These are phyloP conservation scores for Drosophila testacea DNA, from an alignment of 2,888 invertebrate genomes.

Conservation along the genomic window DNA sequence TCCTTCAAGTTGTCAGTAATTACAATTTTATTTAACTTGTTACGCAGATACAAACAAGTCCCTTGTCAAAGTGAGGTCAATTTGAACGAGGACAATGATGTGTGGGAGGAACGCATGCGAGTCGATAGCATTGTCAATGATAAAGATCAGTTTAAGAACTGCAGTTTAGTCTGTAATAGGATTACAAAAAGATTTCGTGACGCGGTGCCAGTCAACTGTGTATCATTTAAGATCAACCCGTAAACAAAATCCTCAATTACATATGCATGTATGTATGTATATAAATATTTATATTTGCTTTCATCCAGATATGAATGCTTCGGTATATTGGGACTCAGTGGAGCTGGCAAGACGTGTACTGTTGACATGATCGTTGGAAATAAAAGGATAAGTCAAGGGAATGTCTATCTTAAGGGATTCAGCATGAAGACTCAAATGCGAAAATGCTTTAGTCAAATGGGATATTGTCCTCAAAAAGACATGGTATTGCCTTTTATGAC, in stretches of 20 bases:
- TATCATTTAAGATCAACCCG: constrained; percentile 39
- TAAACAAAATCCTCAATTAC: background rate
- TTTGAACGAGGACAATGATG: background rate
- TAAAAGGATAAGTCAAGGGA: constrained; percentile 88
- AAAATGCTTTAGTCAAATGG: constrained; percentile 86
- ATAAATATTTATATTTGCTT: background rate
- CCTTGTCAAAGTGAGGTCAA: too few species aligned
- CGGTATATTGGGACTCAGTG: constrained; percentile 92
- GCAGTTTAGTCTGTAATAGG: constrained; percentile 21
- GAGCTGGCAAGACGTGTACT: constrained; percentile 93
- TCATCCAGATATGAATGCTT: constrained; percentile 89
- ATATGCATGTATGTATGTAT: too few species aligned
- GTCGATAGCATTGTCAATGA: constrained; percentile 12
- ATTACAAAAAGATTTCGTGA: constrained; percentile 1
- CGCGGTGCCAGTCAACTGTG: constrained; percentile 10
- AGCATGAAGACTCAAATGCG: constrained; percentile 86
- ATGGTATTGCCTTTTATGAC: constrained; percentile 89
- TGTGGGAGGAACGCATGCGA: background rate
- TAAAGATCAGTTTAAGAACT: constrained; percentile 2
- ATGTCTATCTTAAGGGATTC: constrained; percentile 88
- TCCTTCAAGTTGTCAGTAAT: background rate
- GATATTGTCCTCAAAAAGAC: constrained; percentile 90
- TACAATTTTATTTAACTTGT: constrained; percentile 3
- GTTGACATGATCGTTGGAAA: constrained; percentile 95
- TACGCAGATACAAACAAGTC: constrained; percentile 8